Percentiles rank a stretch among this genome's conserved stretches.
phyloP scores from a whole-genome alignment of 2,888 invertebrate species.

The Hermodice carunculata region DNA sequence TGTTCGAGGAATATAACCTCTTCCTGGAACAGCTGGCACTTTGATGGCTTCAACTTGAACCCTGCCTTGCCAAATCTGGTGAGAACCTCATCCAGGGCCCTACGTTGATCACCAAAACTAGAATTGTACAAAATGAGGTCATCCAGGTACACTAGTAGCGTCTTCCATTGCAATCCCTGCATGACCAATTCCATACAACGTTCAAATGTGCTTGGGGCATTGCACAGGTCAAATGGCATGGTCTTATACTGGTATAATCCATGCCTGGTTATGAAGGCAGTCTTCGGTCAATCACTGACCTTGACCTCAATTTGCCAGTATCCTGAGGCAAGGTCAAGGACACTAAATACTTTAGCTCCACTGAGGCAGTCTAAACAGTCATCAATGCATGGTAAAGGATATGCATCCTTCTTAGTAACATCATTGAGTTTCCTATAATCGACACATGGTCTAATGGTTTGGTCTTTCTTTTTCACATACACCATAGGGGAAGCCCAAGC shows the following conservation, averaged over 20 bases:
- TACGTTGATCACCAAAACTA: slow-evolving; percentile 10
- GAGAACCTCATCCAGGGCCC: slow-evolving; percentile 12
- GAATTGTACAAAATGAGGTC: slow-evolving; percentile 11
- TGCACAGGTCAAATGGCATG: slow-evolving; percentile 28
- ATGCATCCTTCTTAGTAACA: neutral
- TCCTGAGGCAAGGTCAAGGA: slow-evolving; percentile 22
- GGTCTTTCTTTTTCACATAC: slow-evolving; percentile 6
- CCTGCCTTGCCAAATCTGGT: slow-evolving; percentile 1
- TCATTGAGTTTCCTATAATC: neutral
- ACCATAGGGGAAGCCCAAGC: slow-evolving; percentile 9
- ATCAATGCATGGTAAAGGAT: slow-evolving; percentile 1
- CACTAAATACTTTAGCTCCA: slow-evolving; percentile 8
- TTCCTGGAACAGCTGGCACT: neutral
- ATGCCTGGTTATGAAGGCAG: slow-evolving; percentile 15
- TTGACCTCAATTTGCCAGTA: slow-evolving; percentile 25
- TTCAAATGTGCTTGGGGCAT: slow-evolving; percentile 31
- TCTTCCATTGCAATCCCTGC: neutral
- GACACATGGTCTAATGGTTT: neutral
- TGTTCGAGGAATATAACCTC: slow-evolving; percentile 4
- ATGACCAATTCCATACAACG: slow-evolving; percentile 19
- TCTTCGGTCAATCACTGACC: slow-evolving; percentile 8
- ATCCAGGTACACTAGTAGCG: slow-evolving; percentile 31
- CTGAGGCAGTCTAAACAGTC: slow-evolving; percentile 1
- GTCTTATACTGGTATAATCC: slow-evolving; percentile 26
- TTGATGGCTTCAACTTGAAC: slow-evolving; percentile 1